Evolutionary conservation across 2,113 vertebrate species (phyloP).

Genomic region (Pithys albifrons): DNA sequence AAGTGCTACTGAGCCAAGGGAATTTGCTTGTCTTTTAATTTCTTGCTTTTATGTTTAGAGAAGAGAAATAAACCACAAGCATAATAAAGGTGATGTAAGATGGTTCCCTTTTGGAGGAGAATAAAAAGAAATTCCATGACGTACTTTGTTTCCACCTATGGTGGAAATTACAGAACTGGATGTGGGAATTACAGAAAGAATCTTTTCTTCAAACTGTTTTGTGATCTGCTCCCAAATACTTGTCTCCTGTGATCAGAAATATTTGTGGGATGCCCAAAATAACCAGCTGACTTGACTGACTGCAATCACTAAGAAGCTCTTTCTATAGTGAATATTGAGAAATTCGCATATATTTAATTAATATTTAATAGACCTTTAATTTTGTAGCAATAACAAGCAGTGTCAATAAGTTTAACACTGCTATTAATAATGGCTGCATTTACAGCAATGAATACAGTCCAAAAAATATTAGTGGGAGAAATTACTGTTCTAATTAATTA

Average conservation of each 20-base stretch:
- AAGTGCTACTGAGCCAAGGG: not conserved
- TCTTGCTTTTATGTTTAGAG: not conserved
- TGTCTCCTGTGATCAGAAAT: not conserved
- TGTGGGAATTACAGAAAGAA: not conserved
- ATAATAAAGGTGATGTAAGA: not conserved
- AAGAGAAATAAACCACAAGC: not conserved
- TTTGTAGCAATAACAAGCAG: not conserved
- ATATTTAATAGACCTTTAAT: not conserved
- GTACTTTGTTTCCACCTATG: not conserved
- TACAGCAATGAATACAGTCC: not conserved
- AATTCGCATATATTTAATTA: not conserved
- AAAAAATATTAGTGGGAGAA: not conserved
- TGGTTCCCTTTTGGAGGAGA: fast-evolving
- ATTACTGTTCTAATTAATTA: not conserved
- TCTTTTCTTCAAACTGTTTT: not conserved
- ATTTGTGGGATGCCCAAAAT: not conserved
- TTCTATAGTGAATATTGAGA: not conserved
- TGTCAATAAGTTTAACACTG: not conserved
- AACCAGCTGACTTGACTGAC: not conserved
- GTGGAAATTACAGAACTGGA: not conserved
- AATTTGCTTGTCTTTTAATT: not conserved
- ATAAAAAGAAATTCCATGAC: not conserved
- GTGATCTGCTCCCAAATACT: not conserved
- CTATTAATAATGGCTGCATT: not conserved
- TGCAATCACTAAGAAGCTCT: not conserved